Conservation (phyloP, 2,797 vertebrate species). For the Poeciliopsis gracilis region DNA sequence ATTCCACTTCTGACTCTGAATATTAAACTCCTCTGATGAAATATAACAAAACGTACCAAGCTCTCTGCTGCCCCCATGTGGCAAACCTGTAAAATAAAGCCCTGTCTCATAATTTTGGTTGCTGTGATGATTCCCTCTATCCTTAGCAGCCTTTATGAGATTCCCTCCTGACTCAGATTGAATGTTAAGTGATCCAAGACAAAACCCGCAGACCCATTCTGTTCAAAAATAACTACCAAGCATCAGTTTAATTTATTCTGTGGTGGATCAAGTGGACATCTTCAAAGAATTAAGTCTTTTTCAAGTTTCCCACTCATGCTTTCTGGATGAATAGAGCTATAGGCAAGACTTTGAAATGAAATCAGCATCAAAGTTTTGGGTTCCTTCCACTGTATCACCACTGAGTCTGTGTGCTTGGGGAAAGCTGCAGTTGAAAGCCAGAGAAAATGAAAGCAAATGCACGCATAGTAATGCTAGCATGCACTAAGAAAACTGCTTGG, state of each 20-base stretch:
- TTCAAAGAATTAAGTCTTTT: constrained; percentile 11
- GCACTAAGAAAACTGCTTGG: background rate
- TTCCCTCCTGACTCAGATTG: background rate
- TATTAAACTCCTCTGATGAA: background rate
- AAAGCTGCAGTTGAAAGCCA: background rate
- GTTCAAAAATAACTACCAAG: constrained; percentile 17
- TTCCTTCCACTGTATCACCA: background rate
- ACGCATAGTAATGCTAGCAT: background rate
- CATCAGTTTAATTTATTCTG: background rate
- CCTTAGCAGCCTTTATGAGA: background rate
- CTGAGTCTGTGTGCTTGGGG: background rate
- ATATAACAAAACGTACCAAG: background rate
- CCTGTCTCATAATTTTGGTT: background rate
- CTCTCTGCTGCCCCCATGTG: constrained; percentile 56
- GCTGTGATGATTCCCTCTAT: constrained; percentile 7
- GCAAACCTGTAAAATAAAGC: background rate
- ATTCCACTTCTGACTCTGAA: constrained; percentile 21
- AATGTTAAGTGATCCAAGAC: background rate
- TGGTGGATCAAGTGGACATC: background rate
- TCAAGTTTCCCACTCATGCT: constrained; percentile 3
- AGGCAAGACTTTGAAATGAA: background rate
- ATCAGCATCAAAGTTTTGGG: background rate
- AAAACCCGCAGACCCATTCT: constrained; percentile 2
- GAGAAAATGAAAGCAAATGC: background rate
- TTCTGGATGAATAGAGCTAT: background rate